Conservation (phyloP, 2,797 vertebrate species). For the Loris lydekkerianus region DNA sequence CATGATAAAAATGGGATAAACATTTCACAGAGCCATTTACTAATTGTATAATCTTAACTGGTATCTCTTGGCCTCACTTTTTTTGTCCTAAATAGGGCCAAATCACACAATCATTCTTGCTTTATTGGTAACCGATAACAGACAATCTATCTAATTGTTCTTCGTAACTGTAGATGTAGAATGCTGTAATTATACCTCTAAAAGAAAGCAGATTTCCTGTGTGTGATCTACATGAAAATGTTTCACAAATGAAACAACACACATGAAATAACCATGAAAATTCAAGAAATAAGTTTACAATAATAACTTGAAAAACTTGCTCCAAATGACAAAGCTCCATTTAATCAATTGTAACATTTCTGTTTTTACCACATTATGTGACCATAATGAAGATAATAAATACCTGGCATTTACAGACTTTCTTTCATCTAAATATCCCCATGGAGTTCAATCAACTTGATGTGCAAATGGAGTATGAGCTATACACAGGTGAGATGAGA, state of each 20-base stretch:
- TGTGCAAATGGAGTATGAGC: slow-evolving; percentile 75
- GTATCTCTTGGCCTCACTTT: background rate
- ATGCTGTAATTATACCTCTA: background rate
- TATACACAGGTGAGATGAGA: slow-evolving; percentile 57
- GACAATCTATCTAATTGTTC: background rate
- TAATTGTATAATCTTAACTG: background rate
- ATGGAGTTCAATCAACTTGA: slow-evolving; percentile 81
- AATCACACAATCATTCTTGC: background rate
- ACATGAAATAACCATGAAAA: slow-evolving; percentile 50
- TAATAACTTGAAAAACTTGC: slow-evolving; percentile 59
- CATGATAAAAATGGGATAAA: background rate
- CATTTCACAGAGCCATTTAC: background rate
- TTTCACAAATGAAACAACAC: slow-evolving; percentile 21
- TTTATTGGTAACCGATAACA: background rate
- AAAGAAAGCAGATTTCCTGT: background rate
- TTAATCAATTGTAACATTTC: slow-evolving; percentile 81
- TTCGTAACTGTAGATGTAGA: background rate
- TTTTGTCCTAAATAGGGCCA: background rate
- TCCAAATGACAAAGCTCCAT: slow-evolving; percentile 77
- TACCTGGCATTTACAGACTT: slow-evolving; percentile 81
- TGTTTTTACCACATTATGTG: slow-evolving; percentile 77
- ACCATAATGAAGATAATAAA: slow-evolving; percentile 81
- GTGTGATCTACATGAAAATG: background rate
- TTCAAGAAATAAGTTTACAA: slow-evolving; percentile 60
- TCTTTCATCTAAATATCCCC: slow-evolving; percentile 82